Base-by-base conservation (phyloP, 2,113 vertebrate genomes). In the Spilogale gracilis region DNA sequence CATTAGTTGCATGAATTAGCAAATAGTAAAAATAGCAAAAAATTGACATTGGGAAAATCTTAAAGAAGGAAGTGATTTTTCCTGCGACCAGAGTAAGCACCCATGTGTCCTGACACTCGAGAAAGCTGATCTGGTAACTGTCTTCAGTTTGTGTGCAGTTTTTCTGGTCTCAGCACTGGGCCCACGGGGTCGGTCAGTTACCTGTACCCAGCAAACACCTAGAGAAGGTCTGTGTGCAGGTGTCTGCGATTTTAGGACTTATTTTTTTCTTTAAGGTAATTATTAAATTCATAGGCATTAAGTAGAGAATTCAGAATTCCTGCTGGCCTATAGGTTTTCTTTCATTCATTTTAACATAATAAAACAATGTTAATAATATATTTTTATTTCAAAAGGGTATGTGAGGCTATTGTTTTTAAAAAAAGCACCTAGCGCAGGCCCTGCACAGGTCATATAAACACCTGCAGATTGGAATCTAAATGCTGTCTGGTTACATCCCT, bases 21-120 rank as follows among this genome's bases (percentile, higher is more conserved):
- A 82, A 67, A 54, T 58, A 78, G 58, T 83, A 87, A 95, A 96
- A 73, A 71, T 67, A 48, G 48, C 54, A 52, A 67, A 96, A 96
- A 89, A 7, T 32, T 78, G 17, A 73, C 54, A 85, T 84, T 93
- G 45, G 16, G 50, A 92, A 95, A 88, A 71, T 78, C 12, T 67
- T 78, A 63, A 32, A 91, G 38, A 82, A 27, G 25, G 50, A 90
- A 87, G 63, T 16, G 23, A n/a, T 86, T 95, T 92, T 83, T 85
- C 43, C 18, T 84, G 43, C 82, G 21, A 91, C 50, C 10, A 61
- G 20, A 58, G 89, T 45, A 63, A 48, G 84, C 87, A 27, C n/a
- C 80, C 25, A 79, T 2, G 4, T 92, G 71, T 92, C 45, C 61
- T 76, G 17, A 83, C 50, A 38, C n/a, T 58, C 12, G n/a, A 13